Evolutionary conservation across 2,888 invertebrate genomes (phyloP).

Genomic region (Parnassius smintheus): DNA sequence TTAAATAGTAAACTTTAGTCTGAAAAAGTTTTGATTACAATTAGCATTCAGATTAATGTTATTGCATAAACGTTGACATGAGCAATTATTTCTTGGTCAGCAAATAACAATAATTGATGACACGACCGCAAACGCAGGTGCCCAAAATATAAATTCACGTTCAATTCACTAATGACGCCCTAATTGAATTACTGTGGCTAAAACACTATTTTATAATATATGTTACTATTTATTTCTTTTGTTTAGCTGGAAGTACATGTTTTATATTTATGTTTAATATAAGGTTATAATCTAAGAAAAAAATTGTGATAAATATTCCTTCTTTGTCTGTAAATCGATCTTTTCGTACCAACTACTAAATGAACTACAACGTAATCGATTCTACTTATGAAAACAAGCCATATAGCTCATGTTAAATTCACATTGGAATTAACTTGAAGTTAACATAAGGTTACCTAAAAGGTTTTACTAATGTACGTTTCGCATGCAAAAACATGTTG

Average conservation of each 20-base stretch:
- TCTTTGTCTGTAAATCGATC: too few relatives aligned
- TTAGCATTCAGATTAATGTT: constrained; percentile 5
- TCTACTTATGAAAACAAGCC: not conserved
- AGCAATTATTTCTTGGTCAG: constrained; percentile 9
- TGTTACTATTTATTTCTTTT: too few relatives aligned
- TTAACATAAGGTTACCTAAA: too few relatives aligned
- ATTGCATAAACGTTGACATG: constrained; percentile 14
- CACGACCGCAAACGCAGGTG: constrained; percentile 12
- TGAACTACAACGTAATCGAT: too few relatives aligned
- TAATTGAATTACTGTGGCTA: constrained; percentile 11
- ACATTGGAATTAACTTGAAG: too few relatives aligned
- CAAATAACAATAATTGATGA: constrained; percentile 20
- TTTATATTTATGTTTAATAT: too few relatives aligned
- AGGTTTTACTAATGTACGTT: too few relatives aligned
- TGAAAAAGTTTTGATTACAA: constrained; percentile 4
- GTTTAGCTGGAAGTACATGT: too few relatives aligned
- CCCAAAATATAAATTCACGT: constrained; percentile 13
- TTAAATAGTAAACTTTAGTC: not conserved
- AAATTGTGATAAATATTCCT: too few relatives aligned
- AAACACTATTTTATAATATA: not conserved
- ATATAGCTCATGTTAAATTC: constrained; percentile 2
- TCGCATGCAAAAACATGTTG: too few relatives aligned
- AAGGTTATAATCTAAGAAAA: too few relatives aligned
- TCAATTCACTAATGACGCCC: constrained; percentile 16
- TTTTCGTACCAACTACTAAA: too few relatives aligned